Conservation (phyloP, 2,797 vertebrate species). For the Crypturellus tataupa region DNA sequence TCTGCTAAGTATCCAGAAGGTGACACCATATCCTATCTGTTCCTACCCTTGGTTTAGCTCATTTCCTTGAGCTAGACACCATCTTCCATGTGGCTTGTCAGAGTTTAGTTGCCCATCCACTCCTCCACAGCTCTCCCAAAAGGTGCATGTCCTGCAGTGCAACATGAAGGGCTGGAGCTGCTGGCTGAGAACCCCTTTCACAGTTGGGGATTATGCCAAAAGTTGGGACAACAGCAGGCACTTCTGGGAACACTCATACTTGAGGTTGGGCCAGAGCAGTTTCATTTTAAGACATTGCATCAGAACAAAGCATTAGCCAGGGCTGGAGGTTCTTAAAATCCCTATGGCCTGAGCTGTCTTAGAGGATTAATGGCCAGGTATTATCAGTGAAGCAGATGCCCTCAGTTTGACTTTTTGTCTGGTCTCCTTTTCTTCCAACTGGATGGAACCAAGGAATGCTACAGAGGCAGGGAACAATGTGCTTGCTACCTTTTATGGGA, state of each 20-base stretch:
- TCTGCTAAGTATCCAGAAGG: neutral
- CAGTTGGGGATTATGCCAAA: neutral
- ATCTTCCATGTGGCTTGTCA: neutral
- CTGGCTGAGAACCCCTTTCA: neutral
- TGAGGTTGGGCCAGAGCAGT: neutral
- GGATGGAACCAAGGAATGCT: slow-evolving; percentile 25
- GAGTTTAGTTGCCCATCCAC: neutral
- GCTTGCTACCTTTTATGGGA: slow-evolving; percentile 1
- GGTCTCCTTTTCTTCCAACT: slow-evolving; percentile 27
- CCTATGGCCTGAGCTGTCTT: neutral
- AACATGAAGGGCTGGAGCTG: neutral
- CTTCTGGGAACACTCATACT: neutral
- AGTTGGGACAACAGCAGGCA: neutral
- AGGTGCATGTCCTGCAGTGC: neutral
- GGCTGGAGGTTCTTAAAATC: slow-evolving; percentile 27
- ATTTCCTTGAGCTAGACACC: neutral
- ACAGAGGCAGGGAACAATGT: slow-evolving; percentile 1
- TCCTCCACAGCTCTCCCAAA: accelerated
- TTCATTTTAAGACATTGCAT: neutral
- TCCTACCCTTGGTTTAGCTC: neutral
- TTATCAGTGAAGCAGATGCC: slow-evolving; percentile 35
- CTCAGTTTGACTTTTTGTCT: slow-evolving; percentile 28
- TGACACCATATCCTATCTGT: neutral
- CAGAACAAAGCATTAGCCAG: neutral
- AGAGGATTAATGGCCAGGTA: slow-evolving; percentile 24